Base-by-base conservation (phyloP, 2,888 invertebrate genomes). In the Lasioglossum leucozonium region DNA sequence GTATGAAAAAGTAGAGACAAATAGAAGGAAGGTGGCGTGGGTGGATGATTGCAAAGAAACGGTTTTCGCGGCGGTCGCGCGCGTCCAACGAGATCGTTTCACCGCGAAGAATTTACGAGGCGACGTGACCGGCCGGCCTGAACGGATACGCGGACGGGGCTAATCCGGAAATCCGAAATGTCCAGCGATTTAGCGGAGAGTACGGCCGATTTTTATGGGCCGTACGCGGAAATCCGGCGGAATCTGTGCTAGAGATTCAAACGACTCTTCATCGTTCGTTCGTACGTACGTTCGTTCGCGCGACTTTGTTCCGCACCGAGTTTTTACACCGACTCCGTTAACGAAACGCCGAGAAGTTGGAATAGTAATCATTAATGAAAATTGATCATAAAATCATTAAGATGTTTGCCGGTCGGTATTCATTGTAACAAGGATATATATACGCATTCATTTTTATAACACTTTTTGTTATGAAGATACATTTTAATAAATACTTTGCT, bases 151-250 rank as follows among this genome's bases (percentile, higher is more conserved):
- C 74, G 77, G 55, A 47, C 79, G 67, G 26, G 65, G 77, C 81
- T 89, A 89, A 89, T 89, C 89, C 89, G 84, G 81, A 87, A 89
- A 89, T 89, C 82, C 88, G 86, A 84, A 86, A 89, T 87, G 77
- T 76, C 79, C 78, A 77, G 78, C 71, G 79, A 87, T 89, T 80
- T 80, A 84, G n/a, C 81, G 72, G 72, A 69, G 69, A 69, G 67
- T 72, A 30, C 73, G 40, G 40, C n/a, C 72, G 78, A 89, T 80
- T 89, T 88, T 88, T 88, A 89, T 77, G 80, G 72, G 40, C 77
- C 34, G 86, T 47, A 58, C 67, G 67, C 75, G 79, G 65, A 85
- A 79, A 84, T 79, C 75, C 79, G 40, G 42, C 69, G 51, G 51
- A 84, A 74, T 78, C 83, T 51, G n/a, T 55, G 62, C 69, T 71